These are phyloP conservation scores for Aphaenogaster rudis DNA, from an alignment of 1,140 invertebrate species.

Conservation along the genomic window DNA sequence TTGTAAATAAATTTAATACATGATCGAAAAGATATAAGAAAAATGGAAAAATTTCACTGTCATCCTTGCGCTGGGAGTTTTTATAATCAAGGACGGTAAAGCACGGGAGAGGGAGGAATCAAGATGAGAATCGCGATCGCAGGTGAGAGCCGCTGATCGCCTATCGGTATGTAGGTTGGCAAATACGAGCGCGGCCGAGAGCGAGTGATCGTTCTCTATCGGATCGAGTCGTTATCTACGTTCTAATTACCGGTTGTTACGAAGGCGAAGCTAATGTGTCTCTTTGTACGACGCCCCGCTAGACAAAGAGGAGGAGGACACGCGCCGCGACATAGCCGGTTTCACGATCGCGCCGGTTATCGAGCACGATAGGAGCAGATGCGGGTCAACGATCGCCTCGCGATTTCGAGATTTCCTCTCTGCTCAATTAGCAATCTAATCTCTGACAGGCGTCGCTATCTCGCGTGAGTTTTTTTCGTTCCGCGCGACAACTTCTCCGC, in stretches of 20 bases:
- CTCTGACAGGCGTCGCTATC: slow-evolving; percentile 35
- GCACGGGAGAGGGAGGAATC: neutral
- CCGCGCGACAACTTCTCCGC: slow-evolving; percentile 23
- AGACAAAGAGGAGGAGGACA: slow-evolving; percentile 41
- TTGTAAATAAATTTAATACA: too few relatives aligned
- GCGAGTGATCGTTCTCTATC: slow-evolving; percentile 64
- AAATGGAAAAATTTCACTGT: neutral
- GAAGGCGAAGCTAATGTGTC: slow-evolving; percentile 35
- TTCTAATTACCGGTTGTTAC: slow-evolving; percentile 79
- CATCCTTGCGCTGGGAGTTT: neutral
- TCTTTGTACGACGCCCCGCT: neutral
- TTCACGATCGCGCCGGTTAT: slow-evolving; percentile 15
- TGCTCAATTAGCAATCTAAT: slow-evolving; percentile 56
- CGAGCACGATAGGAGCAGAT: neutral
- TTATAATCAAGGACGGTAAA: neutral
- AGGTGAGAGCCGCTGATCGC: slow-evolving; percentile 72
- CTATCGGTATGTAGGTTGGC: slow-evolving; percentile 78
- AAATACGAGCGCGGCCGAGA: slow-evolving; percentile 69
- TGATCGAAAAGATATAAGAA: too few relatives aligned
- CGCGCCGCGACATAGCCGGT: slow-evolving; percentile 7
- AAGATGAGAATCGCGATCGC: slow-evolving; percentile 31
- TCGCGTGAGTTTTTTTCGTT: slow-evolving; percentile 15
- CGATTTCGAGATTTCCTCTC: slow-evolving; percentile 45
- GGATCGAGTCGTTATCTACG: slow-evolving; percentile 78
- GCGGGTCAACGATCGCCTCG: slow-evolving; percentile 37